phyloP scores from a whole-genome alignment of 2,113 vertebrate genomes.

The Dasypus novemcinctus region DNA sequence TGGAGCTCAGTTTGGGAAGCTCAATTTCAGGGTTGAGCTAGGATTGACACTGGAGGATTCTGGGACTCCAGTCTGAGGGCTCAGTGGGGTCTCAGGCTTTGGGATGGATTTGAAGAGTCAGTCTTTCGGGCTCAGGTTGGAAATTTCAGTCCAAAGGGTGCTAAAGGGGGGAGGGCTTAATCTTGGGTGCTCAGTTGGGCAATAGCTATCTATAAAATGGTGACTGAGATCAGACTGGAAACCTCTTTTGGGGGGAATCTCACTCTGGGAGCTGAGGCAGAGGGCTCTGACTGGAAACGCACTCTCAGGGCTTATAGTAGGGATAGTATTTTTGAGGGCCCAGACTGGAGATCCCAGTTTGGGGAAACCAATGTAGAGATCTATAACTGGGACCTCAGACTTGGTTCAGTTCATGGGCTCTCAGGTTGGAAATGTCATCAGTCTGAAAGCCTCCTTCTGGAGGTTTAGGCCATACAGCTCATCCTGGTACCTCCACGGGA shows the following conservation, averaged over 20 bases:
- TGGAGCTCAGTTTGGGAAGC: neutral
- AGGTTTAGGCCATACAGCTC: neutral
- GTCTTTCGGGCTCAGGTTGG: neutral
- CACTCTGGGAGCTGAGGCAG: neutral
- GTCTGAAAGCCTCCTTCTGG: neutral
- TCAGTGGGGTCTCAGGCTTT: neutral
- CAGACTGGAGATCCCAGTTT: neutral
- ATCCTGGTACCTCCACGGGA: neutral
- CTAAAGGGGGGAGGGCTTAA: neutral
- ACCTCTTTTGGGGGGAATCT: neutral
- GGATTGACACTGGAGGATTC: neutral
- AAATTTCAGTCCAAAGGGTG: conserved; percentile 3
- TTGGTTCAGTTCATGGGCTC: neutral
- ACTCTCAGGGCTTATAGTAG: neutral
- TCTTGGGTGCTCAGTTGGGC: neutral
- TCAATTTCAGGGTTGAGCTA: neutral
- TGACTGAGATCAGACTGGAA: neutral
- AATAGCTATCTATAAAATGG: neutral
- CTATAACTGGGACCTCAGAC: neutral
- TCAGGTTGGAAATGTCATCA: neutral
- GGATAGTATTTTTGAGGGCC: neutral
- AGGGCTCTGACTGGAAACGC: neutral
- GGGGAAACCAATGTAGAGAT: neutral
- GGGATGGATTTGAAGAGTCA: neutral
- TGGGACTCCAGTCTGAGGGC: neutral